A percentile compares a stretch with the other conserved stretches of the same genome.
Evolutionary conservation across 2,888 invertebrate genomes (phyloP).

Genomic region (Coelogynopora nodosa): DNA sequence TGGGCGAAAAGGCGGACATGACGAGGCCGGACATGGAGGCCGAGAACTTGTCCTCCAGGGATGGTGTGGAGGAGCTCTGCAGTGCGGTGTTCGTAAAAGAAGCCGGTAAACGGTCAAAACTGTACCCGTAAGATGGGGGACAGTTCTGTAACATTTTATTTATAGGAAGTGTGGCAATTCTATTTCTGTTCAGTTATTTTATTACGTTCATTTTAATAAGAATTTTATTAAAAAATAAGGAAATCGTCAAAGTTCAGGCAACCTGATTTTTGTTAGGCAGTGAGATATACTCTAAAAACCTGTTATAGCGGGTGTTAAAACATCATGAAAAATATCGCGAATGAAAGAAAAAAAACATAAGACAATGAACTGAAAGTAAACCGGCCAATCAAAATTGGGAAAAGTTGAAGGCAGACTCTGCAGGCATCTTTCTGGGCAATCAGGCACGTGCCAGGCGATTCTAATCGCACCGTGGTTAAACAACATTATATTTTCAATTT

Average conservation of each 20-base stretch:
- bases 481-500: too few relatives aligned
- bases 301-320: constrained; percentile 18
- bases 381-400: background rate
- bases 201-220: too few relatives aligned
- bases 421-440: background rate
- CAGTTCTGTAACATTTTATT: background rate
- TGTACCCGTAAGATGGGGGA: background rate
- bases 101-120: background rate
- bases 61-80: background rate
- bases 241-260: too few relatives aligned
- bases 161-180: background rate
- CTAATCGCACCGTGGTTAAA: background rate
- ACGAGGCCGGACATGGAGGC: too few relatives aligned
- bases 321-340: background rate
- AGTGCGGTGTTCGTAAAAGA: background rate
- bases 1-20: background rate
- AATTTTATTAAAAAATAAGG: too few relatives aligned
- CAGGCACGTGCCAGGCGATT: background rate
- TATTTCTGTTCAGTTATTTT: background rate
- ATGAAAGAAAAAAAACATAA: background rate
- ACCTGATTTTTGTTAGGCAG: too few relatives aligned
- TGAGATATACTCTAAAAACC: background rate
- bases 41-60: background rate
- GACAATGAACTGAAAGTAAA: background rate
- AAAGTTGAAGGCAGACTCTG: background rate